Evolutionary conservation across 2,797 vertebrate genomes (phyloP), one percentile per base, ranked within the genome.

Genomic region (Pelobates cultripes): DNA sequence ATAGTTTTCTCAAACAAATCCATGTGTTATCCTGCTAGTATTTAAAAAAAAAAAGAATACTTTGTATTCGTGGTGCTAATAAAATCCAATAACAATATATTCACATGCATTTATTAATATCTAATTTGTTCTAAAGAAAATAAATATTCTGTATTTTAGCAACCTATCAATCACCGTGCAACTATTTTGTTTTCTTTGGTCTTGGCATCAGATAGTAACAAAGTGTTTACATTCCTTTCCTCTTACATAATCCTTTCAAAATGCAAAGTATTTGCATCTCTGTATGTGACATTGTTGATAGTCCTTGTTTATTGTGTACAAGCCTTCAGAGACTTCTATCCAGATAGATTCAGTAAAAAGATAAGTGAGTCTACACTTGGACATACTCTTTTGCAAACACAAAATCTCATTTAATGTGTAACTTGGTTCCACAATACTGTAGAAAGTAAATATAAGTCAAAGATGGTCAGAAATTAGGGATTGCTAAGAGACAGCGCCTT

Each of bases 201-300:
- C 61, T 40, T 17, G 61, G 61, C 61, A 17, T 68, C 41, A 68
- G 66, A 44, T 45, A 70, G 68, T 70, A 70, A 17, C 13, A 43
- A 70, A 70, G 2, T 70, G 43, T 45, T 70, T 70, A 70, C 43
- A 70, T 45, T 44, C 68, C 68, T 44, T 44, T 43, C 72, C 72
- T 74, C 17, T 74, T 60, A n/a, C 15, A 61, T 66, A 17, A 75
- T 64, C 42, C 61, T 75, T 74, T 13, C 53, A 74, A 45, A 75
- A 75, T 47, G 57, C 41, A 4, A 47, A 64, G 68, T 64, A 64
- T 75, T 75, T 64, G 43, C 43, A 7, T 60, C 15, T 13, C 8
- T 75, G 60, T 64, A 47, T 43, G 9, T 44, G 41, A 70, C 14
- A 70, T 43, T 68, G 66, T 17, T 70, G 68, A 45, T 45, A 70